Conservation (phyloP, 2,113 vertebrate genomes). For the Alethe castanea region DNA sequence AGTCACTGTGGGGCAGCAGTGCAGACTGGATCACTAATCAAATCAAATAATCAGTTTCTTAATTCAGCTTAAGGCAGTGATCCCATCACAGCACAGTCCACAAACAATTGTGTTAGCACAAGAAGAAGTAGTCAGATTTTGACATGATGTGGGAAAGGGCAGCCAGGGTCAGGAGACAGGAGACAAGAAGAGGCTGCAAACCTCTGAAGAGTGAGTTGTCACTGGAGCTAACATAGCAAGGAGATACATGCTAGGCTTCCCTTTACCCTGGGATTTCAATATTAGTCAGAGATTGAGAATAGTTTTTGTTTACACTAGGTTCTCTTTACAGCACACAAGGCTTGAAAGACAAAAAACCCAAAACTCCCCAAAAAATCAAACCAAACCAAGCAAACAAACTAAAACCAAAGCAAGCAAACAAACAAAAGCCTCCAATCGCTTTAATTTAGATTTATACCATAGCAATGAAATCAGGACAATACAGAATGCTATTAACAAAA, state of each 20-base stretch:
- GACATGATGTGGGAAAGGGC: not conserved
- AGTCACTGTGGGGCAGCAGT: not conserved
- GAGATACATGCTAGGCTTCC: not conserved
- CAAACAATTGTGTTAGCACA: not conserved
- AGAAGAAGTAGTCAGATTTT: not conserved
- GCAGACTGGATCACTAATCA: not conserved
- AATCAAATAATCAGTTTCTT: not conserved
- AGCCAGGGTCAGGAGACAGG: not conserved
- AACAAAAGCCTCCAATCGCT: rapidly evolving
- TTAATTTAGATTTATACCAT: not conserved
- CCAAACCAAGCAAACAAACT: not conserved
- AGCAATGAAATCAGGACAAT: not conserved
- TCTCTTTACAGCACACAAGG: not conserved
- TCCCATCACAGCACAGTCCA: not conserved
- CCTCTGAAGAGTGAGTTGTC: not conserved
- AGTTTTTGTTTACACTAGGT: not conserved
- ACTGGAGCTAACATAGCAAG: not conserved
- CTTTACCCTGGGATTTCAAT: not conserved
- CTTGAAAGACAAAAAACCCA: not conserved
- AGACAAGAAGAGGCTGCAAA: not conserved
- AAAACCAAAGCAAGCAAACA: not conserved
- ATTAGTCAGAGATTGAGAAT: not conserved
- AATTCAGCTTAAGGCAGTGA: not conserved
- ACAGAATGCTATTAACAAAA: not conserved
- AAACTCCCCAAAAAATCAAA: not conserved